These are phyloP conservation scores for Clitarchus hookeri DNA, from an alignment of 2,888 invertebrate genomes.

Conservation along the genomic window DNA sequence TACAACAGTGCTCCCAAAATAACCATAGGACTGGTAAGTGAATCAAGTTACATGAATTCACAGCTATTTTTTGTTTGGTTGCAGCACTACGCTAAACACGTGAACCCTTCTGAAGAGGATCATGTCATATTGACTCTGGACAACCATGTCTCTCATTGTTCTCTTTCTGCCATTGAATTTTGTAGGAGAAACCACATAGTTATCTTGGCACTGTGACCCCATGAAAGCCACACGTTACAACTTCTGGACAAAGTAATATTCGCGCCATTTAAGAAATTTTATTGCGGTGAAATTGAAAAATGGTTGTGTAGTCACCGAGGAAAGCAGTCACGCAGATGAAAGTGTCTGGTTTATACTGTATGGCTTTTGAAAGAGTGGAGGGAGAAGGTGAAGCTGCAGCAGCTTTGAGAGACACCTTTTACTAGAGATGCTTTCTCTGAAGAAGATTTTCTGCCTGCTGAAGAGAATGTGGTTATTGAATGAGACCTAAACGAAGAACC, in stretches of 20 bases:
- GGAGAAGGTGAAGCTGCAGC: not conserved
- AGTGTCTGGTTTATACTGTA: not conserved
- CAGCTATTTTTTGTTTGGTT: not conserved
- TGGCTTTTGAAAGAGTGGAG: not conserved
- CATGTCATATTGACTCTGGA: not conserved
- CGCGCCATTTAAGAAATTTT: not conserved
- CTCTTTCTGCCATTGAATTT: not conserved
- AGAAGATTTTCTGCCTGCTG: not conserved
- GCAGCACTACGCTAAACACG: not conserved
- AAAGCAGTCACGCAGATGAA: constrained; percentile 2
- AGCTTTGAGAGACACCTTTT: not conserved
- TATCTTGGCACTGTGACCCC: not conserved
- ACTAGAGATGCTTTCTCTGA: not conserved
- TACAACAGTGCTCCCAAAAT: not conserved
- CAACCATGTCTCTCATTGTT: constrained; percentile 24
- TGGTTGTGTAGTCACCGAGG: constrained; percentile 10
- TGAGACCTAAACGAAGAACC: not conserved
- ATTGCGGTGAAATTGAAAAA: constrained; percentile 10
- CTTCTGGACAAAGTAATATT: not conserved
- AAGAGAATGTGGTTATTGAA: not conserved
- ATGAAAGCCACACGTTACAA: not conserved
- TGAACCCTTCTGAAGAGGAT: not conserved
- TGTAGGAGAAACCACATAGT: not conserved
- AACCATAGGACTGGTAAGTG: not conserved
- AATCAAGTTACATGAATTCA: not conserved